Base-by-base conservation (phyloP, 2,113 vertebrate genomes). In the Manacus vitellinus region DNA sequence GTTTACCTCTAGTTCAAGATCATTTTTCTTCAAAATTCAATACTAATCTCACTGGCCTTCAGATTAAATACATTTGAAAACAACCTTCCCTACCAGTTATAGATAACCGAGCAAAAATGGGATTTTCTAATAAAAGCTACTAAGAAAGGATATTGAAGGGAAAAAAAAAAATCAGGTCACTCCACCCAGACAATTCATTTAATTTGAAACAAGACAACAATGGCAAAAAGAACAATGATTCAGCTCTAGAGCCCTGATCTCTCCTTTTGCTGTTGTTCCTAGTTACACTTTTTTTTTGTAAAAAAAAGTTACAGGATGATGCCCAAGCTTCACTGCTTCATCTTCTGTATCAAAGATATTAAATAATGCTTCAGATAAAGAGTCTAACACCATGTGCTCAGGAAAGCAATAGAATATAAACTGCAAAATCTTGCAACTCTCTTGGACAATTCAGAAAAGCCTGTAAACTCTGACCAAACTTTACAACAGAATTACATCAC, bases 21-120 rank as follows among this genome's bases (percentile, higher is more conserved):
- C 71, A 35, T 72, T 79, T 85, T 85, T 73, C 52, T 92, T 79
- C 74, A 85, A 75, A 65, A 13, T 14, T 66, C 0, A 0, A 84
- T 72, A 43, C 47, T 47, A 39, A 68, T 87, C 31, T 85, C 1
- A 0, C 22, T 77, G 55, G 51, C 86, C 80, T 77, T 89, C 67
- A 71, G 43, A 92, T 88, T 86, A 91, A 88, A 91, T 52, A 88
- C 39, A 80, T 94, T 75, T 81, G 46, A 91, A 89, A 88, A 86
- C 46, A 62, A 17, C 67, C 54, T 88, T 51, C 33, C 30, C 30
- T 58, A 25, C 43, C 23, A 89, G 21, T 59, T 76, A 80, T 1
- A 88, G 63, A 46, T 84, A 95, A 93, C 59, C 17, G 4, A 70
- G 12, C 2, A 95, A 85, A 95, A 84, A 46, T 9, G 1, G 68